Percentiles rank a stretch among this genome's conserved stretches.
phyloP scores from a whole-genome alignment of 2,797 vertebrate genomes.

The Coreius guichenoti region DNA sequence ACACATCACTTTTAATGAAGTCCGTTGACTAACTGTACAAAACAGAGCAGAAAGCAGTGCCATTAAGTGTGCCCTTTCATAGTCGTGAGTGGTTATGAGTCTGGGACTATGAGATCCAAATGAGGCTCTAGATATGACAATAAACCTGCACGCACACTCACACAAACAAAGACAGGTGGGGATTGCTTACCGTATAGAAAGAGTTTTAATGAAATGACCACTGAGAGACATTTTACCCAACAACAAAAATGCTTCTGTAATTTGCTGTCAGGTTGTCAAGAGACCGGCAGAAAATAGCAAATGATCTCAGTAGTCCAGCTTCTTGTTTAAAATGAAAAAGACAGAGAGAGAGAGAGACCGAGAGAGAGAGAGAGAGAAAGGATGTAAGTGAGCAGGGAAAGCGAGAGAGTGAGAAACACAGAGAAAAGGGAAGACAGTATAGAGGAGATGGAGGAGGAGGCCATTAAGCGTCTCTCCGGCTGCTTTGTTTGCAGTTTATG shows the following conservation, averaged over 20 bases:
- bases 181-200: conserved; percentile 40
- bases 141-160: conserved; percentile 17
- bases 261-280: conserved; percentile 64
- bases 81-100: conserved; percentile 31
- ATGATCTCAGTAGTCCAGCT: conserved; percentile 54
- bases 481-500: conserved; percentile 69
- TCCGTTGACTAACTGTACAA: not conserved
- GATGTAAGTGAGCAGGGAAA: not conserved
- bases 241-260: conserved; percentile 57
- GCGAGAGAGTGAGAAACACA: conserved; percentile 12
- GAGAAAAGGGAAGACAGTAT: conserved; percentile 37
- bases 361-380: conserved; percentile 13
- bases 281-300: conserved; percentile 57
- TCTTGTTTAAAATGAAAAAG: conserved; percentile 39
- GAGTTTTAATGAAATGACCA: conserved; percentile 61
- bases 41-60: conserved; percentile 21
- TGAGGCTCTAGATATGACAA: conserved; percentile 6
- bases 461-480: conserved; percentile 62
- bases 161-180: conserved; percentile 16
- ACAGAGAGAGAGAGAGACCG: not conserved
- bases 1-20: not conserved
- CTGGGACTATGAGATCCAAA: conserved; percentile 26
- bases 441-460: conserved; percentile 45
- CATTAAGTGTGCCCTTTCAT: conserved; percentile 33
- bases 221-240: conserved; percentile 57